Base-by-base conservation (phyloP, 2,888 invertebrate genomes). In the Crioceris asparagi region DNA sequence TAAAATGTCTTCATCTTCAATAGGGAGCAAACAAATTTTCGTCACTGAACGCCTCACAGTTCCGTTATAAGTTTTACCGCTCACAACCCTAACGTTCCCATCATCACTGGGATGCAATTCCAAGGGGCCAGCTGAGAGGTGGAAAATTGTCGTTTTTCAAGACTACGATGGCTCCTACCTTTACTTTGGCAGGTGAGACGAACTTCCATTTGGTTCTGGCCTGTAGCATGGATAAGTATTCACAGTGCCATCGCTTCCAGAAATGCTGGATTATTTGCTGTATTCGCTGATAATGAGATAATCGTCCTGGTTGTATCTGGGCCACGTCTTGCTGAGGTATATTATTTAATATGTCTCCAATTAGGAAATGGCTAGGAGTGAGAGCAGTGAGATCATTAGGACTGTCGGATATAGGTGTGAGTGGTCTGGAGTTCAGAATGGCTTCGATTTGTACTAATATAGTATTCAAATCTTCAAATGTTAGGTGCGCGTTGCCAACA, bases 381-480 rank as follows among this genome's bases (percentile, higher is more conserved):
- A 43, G 26, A 4, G 35, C 18, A 16, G 32, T 14, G 29, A 37
- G 15, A 29, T 37, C 32, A n/a, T 14, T 15, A 14, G 35, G 32
- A 18, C 34, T 33, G 11, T 25, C 25, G 11, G 32, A 32, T 21
- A 35, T 4, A 32, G 35, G 31, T 12, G 27, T 32, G 3, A 41
- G 21, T 17, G 41, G 41, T 16, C 41, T 25, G 11, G 44, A 39
- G 17, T 41, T 38, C 6, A 38, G 31, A 14, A 34, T 29, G 11
- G 34, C 34, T 15, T 39, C 39, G n/a, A 39, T 30, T 17, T 39
- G 34, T 11, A 11, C n/a, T n/a, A n/a, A n/a, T n/a, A n/a, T n/a
- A n/a, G n/a, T n/a, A n/a, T n/a, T n/a, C n/a, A n/a, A n/a, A n/a
- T n/a, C n/a, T n/a, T n/a, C n/a, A n/a, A n/a, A n/a, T n/a, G n/a